phyloP scores from a whole-genome alignment of 2,797 vertebrate species.

The Chaenodraco wilsoni region DNA sequence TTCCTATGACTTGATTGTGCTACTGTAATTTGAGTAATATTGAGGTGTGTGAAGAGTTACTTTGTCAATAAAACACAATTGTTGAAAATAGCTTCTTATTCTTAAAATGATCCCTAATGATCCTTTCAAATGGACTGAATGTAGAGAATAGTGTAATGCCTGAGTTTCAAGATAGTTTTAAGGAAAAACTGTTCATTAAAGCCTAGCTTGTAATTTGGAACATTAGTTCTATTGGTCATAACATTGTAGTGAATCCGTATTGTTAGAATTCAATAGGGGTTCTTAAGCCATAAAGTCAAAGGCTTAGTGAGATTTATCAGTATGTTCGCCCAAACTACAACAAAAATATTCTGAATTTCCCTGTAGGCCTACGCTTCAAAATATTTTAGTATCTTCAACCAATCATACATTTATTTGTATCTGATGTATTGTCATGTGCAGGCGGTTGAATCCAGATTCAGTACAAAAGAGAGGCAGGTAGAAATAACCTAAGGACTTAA shows the following conservation, averaged over 20 bases:
- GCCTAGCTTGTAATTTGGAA: not conserved
- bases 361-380: not conserved
- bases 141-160: too few species aligned
- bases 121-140: too few species aligned
- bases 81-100: too few species aligned
- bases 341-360: not conserved
- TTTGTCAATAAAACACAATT: too few species aligned
- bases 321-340: not conserved
- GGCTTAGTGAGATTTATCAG: not conserved
- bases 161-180: too few species aligned
- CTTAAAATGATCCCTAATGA: too few species aligned
- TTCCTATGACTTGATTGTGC: too few species aligned
- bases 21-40: too few species aligned
- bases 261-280: not conserved
- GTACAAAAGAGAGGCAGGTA: too few species aligned
- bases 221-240: not conserved
- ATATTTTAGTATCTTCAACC: not conserved
- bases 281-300: not conserved
- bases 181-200: not conserved
- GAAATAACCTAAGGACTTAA: too few species aligned
- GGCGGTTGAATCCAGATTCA: too few species aligned
- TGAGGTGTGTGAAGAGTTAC: not conserved
- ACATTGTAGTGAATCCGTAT: not conserved
- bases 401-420: constrained; percentile 3
- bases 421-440: too few species aligned